Evolutionary conservation across 2,113 vertebrate genomes (phyloP), one percentile per base, ranked within the genome.

Genomic region (Zapornia atra): DNA sequence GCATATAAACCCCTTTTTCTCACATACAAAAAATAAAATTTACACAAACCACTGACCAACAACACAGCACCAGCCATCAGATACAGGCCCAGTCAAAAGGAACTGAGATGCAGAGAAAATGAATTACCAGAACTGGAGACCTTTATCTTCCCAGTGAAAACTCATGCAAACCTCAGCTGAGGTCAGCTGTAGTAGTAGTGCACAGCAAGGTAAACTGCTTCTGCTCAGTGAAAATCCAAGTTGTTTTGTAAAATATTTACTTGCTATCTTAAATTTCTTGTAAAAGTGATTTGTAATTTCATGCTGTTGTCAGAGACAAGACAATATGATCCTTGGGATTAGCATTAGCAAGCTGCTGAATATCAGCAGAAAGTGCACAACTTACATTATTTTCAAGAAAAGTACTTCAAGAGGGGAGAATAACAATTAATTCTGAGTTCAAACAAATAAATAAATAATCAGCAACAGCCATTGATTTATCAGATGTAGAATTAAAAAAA

Each of bases 291-390:
- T 75, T 81, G 51, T 44, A 84, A 78, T 59, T 92, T 79, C 31
- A 51, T 50, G n/a, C 6, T 75, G 31, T 26, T 94, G 69, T 70
- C 65, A 79, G 51, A 91, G 53, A 68, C 28, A 91, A 94, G 82
- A 80, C 57, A 73, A 48, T 24, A 59, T 26, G 50, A 73, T 92
- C 54, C 76, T 34, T 77, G 59, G 83, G 64, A 94, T 81, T 66
- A 94, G 29, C 44, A 70, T 36, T 78, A 61, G 65, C 42, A 94
- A 91, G 14, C 51, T 86, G 50, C 31, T 78, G 40, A 89, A 91
- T 82, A 82, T 4, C 40, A 20, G 31, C 46, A 86, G 56, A 50
- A 91, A 73, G 24, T 8, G 6, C 13, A 20, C 0, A 0, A 51
- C 15, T 31, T 33, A 40, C 2, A 9, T 57, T 25, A 42, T 75